phyloP scores from a whole-genome alignment of 2,113 vertebrate species.

The Salvelinus sp. region DNA sequence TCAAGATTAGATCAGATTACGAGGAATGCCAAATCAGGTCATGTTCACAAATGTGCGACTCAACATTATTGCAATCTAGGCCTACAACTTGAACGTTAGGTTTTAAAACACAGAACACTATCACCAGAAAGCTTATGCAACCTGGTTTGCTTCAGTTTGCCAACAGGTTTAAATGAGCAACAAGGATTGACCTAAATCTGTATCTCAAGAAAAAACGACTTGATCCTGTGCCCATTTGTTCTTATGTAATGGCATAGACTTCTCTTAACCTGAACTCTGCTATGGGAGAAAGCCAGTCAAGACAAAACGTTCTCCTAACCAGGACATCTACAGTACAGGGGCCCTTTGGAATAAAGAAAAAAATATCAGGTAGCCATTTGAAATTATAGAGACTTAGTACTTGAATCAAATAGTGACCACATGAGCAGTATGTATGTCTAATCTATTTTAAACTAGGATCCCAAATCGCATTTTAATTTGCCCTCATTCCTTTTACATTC shows the following conservation, averaged over 20 bases:
- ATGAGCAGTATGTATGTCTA: neutral
- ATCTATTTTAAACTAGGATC: neutral
- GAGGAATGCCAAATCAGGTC: too few relatives aligned
- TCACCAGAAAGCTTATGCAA: too few relatives aligned
- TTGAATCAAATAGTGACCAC: neutral
- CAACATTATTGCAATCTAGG: too few relatives aligned
- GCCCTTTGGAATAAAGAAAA: neutral
- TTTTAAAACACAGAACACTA: too few relatives aligned
- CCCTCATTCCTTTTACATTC: neutral
- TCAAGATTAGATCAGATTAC: too few relatives aligned
- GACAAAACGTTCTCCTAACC: neutral
- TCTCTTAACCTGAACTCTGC: too few relatives aligned
- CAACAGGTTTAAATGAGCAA: neutral
- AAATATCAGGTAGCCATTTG: neutral
- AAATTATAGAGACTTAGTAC: neutral
- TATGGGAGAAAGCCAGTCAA: too few relatives aligned
- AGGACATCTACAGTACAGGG: neutral
- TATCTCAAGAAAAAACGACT: neutral
- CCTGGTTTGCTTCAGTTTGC: neutral
- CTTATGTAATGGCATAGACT: neutral
- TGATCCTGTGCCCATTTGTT: neutral
- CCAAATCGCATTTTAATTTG: neutral
- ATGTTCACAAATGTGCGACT: too few relatives aligned
- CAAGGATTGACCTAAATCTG: neutral
- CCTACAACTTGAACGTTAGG: too few relatives aligned